These are phyloP conservation scores for Chromobotia macracanthus DNA, from an alignment of 2,797 vertebrate species.

Conservation along the genomic window DNA sequence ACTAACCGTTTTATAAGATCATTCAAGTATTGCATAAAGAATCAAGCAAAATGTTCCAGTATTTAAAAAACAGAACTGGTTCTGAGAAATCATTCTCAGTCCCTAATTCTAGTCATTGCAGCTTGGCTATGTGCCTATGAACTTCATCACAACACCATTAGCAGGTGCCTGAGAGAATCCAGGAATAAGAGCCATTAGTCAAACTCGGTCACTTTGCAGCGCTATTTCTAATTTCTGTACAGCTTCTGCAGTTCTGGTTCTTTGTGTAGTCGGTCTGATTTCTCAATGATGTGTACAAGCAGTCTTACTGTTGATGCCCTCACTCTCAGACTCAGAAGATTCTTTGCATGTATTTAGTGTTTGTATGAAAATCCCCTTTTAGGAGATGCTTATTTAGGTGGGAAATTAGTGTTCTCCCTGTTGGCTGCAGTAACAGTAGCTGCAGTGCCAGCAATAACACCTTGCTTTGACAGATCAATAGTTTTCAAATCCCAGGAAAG, in stretches of 20 bases:
- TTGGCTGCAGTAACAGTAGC: neutral
- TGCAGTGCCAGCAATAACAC: neutral
- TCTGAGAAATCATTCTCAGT: too few relatives aligned
- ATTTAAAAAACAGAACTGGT: too few relatives aligned
- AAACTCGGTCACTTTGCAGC: neutral
- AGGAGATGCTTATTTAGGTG: conserved; percentile 1
- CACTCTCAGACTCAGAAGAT: conserved; percentile 14
- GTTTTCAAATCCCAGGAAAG: conserved; percentile 65
- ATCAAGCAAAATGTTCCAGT: too few relatives aligned
- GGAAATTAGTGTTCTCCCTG: neutral
- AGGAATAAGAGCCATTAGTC: neutral
- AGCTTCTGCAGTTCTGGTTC: neutral
- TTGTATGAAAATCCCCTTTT: neutral
- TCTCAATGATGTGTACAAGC: neutral
- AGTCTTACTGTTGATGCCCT: neutral
- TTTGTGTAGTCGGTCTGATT: too few relatives aligned
- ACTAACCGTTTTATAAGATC: too few relatives aligned
- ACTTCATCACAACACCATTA: too few relatives aligned
- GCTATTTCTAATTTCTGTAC: neutral
- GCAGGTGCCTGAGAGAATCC: neutral
- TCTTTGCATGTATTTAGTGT: neutral
- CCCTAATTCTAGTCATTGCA: too few relatives aligned
- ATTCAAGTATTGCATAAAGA: too few relatives aligned
- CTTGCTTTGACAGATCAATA: conserved; percentile 60
- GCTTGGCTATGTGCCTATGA: too few relatives aligned